A percentile compares a stretch with the other conserved stretches of the same genome.
Conservation (phyloP, 2,797 vertebrate species). For the Dendrocincla tyrannina region DNA sequence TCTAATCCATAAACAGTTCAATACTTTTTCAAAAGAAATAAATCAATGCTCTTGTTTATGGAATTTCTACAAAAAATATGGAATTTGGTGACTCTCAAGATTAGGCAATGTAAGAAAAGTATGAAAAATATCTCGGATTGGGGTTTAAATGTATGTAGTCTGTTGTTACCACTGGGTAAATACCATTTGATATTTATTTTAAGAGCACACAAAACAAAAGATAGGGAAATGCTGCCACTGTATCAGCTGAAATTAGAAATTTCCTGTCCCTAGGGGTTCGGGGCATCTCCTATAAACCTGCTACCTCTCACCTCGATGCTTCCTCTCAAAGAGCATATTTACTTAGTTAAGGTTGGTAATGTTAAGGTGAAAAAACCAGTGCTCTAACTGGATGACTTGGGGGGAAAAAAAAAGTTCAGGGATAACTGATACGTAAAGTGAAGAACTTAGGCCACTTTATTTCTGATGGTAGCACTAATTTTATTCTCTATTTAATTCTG, state of each 20-base stretch:
- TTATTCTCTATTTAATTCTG: background rate
- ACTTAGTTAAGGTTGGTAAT: background rate
- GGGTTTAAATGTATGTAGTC: background rate
- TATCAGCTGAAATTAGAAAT: background rate
- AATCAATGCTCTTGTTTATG: background rate
- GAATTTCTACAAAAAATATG: background rate
- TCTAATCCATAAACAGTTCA: background rate
- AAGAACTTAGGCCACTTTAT: background rate
- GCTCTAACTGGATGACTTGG: background rate
- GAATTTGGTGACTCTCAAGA: background rate
- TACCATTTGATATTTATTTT: background rate
- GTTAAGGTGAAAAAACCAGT: background rate
- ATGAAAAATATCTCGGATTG: background rate
- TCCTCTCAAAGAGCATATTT: background rate
- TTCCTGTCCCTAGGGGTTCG: background rate
- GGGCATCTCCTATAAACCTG: accelerated
- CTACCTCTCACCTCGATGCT: background rate
- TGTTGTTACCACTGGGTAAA: background rate
- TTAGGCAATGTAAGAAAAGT: background rate
- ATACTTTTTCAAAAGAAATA: background rate
- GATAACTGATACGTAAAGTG: background rate
- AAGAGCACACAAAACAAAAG: background rate
- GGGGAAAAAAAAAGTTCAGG: accelerated
- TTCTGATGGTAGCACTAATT: background rate
- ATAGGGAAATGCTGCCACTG: background rate